phyloP scores from a whole-genome alignment of 2,888 invertebrate genomes.

The Phragmatobia fuliginosa region DNA sequence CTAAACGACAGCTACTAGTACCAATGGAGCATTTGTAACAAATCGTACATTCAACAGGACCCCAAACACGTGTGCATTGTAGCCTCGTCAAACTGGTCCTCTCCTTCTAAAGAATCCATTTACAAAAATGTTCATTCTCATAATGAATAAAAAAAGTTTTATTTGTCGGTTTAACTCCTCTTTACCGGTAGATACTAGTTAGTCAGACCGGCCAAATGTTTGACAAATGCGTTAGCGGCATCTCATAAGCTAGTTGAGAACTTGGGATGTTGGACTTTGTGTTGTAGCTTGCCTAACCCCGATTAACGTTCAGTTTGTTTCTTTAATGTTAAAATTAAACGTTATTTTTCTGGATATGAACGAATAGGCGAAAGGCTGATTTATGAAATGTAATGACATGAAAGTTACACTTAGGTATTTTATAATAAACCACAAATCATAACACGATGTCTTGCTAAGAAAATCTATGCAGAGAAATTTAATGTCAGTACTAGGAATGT shows the following conservation, averaged over 20 bases:
- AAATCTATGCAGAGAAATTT: neutral
- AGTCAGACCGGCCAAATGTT: constrained; percentile 70
- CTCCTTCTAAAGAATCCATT: constrained; percentile 47
- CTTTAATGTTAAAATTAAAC: neutral
- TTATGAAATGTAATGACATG: neutral
- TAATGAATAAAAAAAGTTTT: constrained; percentile 55
- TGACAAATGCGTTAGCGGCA: constrained; percentile 72
- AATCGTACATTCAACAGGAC: constrained; percentile 31
- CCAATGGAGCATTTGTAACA: constrained; percentile 29
- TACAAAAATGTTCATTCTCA: constrained; percentile 48
- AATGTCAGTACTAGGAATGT: neutral
- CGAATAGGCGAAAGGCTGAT: neutral
- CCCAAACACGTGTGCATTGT: constrained; percentile 40
- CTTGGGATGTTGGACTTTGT: constrained; percentile 55
- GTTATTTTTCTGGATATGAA: neutral
- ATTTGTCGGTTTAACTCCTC: constrained; percentile 48
- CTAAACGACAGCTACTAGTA: constrained; percentile 17
- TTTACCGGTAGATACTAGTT: constrained; percentile 61
- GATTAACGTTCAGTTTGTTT: constrained; percentile 58
- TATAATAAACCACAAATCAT: neutral
- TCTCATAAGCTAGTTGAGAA: constrained; percentile 65
- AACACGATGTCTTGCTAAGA: neutral
- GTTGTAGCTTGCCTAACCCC: constrained; percentile 31
- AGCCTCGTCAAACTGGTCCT: constrained; percentile 46
- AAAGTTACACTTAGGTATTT: neutral